Evolutionary conservation across 92 coral and sea anemone genomes (phyloP).

Genomic region (Actinostola sp.): DNA sequence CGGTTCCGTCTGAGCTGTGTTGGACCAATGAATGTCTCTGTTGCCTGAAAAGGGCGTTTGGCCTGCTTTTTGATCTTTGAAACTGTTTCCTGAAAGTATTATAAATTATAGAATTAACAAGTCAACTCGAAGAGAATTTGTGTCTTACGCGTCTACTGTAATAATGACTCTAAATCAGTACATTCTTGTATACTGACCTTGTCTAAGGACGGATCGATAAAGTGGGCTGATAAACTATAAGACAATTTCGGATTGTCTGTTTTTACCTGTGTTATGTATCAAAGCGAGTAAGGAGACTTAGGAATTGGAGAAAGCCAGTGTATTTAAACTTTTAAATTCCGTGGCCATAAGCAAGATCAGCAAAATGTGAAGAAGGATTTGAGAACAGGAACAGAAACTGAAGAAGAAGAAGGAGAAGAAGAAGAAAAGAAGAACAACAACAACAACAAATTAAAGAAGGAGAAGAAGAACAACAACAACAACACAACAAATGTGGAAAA

Average conservation of each 20-base stretch:
- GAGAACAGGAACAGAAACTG: too few species aligned
- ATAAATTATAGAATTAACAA: conserved; percentile 35
- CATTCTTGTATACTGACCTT: neutral
- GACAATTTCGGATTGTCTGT: too few species aligned
- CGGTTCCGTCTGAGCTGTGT: conserved; percentile 3
- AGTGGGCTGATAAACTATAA: neutral
- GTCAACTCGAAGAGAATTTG: conserved; percentile 13
- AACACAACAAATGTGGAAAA: too few species aligned
- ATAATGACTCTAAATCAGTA: neutral
- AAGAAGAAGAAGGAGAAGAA: too few species aligned
- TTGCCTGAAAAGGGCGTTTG: conserved; percentile 32
- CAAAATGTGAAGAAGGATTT: too few species aligned
- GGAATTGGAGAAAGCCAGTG: neutral
- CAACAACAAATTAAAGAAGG: too few species aligned
- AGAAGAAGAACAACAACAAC: too few species aligned
- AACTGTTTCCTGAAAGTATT: conserved; percentile 33
- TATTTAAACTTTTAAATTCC: too few species aligned
- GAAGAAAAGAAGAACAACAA: too few species aligned
- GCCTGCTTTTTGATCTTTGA: conserved; percentile 26
- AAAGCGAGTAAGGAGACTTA: neutral
- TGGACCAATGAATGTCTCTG: neutral
- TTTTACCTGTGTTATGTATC: neutral
- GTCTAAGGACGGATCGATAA: neutral
- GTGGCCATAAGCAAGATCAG: too few species aligned
- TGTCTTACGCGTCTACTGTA: neutral